Evolutionary conservation across 2,113 vertebrate genomes (phyloP).

Genomic region (Cynopterus brachyotis): DNA sequence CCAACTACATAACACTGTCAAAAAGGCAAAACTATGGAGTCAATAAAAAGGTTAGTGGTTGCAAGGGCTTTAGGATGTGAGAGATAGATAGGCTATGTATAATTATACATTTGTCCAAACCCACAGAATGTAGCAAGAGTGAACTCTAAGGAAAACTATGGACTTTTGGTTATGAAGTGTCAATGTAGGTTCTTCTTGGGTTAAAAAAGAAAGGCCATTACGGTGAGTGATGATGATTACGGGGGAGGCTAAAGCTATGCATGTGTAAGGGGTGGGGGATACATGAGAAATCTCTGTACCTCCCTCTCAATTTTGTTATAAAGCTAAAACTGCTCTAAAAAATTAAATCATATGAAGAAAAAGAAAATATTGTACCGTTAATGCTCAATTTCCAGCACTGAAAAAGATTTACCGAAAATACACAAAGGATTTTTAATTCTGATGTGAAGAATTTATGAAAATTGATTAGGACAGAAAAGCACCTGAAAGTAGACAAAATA

Average conservation of each 20-base stretch:
- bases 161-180: neutral
- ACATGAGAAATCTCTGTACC: neutral
- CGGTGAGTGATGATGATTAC: neutral
- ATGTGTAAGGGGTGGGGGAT: neutral
- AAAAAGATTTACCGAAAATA: neutral
- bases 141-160: neutral
- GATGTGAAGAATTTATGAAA: constrained; percentile 3
- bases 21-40: neutral
- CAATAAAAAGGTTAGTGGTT: neutral
- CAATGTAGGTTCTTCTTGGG: neutral
- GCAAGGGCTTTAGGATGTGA: neutral
- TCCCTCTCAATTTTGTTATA: neutral
- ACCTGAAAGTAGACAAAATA: neutral
- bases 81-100: neutral
- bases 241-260: neutral
- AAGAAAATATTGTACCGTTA: neutral
- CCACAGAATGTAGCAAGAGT: neutral
- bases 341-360: neutral
- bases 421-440: neutral
- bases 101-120: neutral
- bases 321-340: neutral
- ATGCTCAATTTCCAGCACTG: neutral
- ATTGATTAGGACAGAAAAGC: neutral
- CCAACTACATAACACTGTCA: neutral
- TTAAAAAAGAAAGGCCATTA: neutral